Evolutionary conservation across 2,113 vertebrate species (phyloP).

Genomic region (Mustelus asterias): DNA sequence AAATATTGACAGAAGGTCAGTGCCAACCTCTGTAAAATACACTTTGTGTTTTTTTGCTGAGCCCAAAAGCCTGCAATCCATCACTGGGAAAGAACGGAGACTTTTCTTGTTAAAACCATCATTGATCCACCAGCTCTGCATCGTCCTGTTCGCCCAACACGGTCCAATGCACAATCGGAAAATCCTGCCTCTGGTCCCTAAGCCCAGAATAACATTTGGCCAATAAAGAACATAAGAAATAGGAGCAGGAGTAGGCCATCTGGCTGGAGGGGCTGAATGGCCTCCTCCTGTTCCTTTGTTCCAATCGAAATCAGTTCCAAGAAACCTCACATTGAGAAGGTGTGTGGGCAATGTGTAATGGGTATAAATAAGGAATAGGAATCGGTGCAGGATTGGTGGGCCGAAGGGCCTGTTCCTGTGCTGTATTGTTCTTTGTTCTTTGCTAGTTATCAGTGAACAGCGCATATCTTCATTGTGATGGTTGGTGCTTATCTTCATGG

Average conservation of each 20-base stretch:
- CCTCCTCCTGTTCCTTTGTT: no score
- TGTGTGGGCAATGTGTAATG: no score
- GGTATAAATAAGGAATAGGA: no score
- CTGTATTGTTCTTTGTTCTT: no score
- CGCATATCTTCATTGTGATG: background rate
- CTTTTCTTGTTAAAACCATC: background rate
- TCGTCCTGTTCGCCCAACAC: background rate
- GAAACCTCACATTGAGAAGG: no score
- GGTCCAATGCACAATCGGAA: background rate
- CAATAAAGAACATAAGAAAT: no score
- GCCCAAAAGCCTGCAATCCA: background rate
- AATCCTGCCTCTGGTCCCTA: background rate
- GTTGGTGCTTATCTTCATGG: background rate
- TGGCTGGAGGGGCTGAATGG: no score
- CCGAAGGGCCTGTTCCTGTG: no score
- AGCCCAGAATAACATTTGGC: background rate
- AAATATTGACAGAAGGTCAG: background rate
- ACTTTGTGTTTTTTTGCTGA: no score
- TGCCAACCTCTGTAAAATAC: background rate
- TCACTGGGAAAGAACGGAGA: background rate
- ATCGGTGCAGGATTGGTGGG: no score
- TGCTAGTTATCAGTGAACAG: background rate
- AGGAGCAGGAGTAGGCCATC: no score
- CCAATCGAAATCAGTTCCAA: no score
- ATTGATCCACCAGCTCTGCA: background rate